Base-by-base conservation (phyloP, 2,113 vertebrate genomes). In the Phyllostomus hastatus region DNA sequence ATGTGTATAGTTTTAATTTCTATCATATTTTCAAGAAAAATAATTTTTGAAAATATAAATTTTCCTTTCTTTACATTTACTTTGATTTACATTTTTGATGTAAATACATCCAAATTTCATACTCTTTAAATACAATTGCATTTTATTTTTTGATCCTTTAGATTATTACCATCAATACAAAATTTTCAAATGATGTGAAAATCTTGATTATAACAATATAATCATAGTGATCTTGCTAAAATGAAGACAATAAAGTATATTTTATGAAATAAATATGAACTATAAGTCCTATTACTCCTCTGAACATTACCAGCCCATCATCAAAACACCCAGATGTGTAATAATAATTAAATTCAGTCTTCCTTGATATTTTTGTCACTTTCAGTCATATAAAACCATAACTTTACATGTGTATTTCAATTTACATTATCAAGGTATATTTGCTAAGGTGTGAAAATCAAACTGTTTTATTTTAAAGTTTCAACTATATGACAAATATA, bases 131-230 rank as follows among this genome's bases (percentile, higher is more conserved):
- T 52, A 91, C 1, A 79, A 33, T 4, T 61, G 9, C 26, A 61
- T 61, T 89, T 90, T 82, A 69, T 38, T 96, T 95, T 95, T 79
- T 72, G 75, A 92, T 70, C 64, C 17, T 92, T 93, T 67, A 89
- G 52, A 66, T 54, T 22, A 61, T 11, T 69, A 73, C 24, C 20
- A 14, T 90, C 38, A n/a, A 69, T 7, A 87, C 24, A 43, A 17
- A 82, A 57, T 57, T 91, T 75, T 57, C 61, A 90, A 86, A 73
- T 50, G 50, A 83, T 17, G 20, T 41, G 54, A 61, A 88, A 81
- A 95, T 82, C 57, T 88, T 79, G 67, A 78, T 79, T 82, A 91
- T 50, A 83, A 79, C 35, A 82, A 46, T 38, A 35, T 46, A 73
- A 33, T 54, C 67, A 43, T 6, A 54, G 43, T 64, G 35, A 88